A percentile compares a stretch with the other conserved stretches of the same genome.
These are phyloP conservation scores for Solenopsis fugax DNA, from an alignment of 1,140 invertebrate species.

Conservation along the genomic window DNA sequence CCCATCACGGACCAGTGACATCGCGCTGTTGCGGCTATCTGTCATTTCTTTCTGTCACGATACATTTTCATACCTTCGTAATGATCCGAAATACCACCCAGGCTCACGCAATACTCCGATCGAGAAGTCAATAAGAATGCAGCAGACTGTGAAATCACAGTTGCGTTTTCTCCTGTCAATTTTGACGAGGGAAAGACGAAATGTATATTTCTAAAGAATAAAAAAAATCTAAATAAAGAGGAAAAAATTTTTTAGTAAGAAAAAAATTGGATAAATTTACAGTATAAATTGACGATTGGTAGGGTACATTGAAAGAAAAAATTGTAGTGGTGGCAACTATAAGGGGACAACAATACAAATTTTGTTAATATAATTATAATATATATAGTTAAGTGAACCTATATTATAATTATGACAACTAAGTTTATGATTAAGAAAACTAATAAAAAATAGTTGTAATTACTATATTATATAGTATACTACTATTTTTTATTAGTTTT, in stretches of 20 bases:
- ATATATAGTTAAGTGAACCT: too few species aligned
- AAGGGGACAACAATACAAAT: too few species aligned
- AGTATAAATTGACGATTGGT: background rate
- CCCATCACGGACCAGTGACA: slow-evolving; percentile 38
- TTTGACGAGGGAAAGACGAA: background rate
- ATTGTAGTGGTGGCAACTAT: too few species aligned
- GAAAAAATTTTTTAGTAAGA: background rate
- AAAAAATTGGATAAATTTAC: background rate
- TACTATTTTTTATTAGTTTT: too few species aligned
- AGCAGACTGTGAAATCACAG: slow-evolving; percentile 7
- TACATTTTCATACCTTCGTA: slow-evolving; percentile 41
- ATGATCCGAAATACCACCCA: background rate
- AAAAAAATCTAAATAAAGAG: background rate
- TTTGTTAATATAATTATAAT: too few species aligned
- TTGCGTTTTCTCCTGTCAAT: background rate
- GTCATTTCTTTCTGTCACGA: slow-evolving; percentile 39
- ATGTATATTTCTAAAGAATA: background rate
- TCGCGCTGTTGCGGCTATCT: slow-evolving; percentile 7
- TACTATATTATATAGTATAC: too few species aligned
- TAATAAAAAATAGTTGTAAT: too few species aligned
- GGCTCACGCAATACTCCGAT: slow-evolving; percentile 2
- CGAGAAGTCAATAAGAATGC: slow-evolving; percentile 21
- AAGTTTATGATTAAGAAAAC: too few species aligned
- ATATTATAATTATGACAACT: too few species aligned
- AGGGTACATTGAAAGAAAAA: too few species aligned